Conservation (phyloP, 2,888 invertebrate genomes). For the Parthenolecanium corni region DNA sequence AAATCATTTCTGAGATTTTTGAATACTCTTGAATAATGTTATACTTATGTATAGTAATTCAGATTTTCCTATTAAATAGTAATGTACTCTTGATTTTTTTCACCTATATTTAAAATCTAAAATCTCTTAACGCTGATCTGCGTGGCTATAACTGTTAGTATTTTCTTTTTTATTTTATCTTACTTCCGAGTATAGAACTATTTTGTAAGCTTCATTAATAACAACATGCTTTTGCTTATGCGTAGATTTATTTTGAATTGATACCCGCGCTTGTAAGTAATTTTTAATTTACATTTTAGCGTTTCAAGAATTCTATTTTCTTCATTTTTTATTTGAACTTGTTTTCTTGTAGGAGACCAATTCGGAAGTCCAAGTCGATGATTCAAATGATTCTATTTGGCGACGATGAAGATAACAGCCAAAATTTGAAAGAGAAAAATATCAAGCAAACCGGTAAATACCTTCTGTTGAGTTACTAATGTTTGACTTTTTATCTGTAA, state of each 20-base stretch:
- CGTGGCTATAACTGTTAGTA: too few relatives aligned
- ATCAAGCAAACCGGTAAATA: slow-evolving; percentile 80
- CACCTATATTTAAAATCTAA: not conserved
- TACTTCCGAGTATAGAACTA: not conserved
- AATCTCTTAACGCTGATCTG: too few relatives aligned
- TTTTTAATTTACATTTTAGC: not conserved
- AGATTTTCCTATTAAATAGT: too few relatives aligned
- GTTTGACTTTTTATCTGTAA: too few relatives aligned
- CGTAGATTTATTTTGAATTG: not conserved
- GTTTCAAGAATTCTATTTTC: too few relatives aligned
- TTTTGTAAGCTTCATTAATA: not conserved
- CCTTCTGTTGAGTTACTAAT: slow-evolving; percentile 26
- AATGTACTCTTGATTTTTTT: not conserved
- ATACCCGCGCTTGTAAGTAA: not conserved
- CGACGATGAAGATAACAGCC: slow-evolving; percentile 57
- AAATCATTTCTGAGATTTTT: too few relatives aligned
- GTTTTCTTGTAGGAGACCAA: slow-evolving; percentile 54
- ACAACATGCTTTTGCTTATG: not conserved
- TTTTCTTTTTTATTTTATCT: too few relatives aligned
- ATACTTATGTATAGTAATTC: too few relatives aligned
- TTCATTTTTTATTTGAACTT: not conserved
- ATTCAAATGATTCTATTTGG: slow-evolving; percentile 80
- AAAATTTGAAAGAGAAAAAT: slow-evolving; percentile 86
- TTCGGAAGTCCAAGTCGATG: slow-evolving; percentile 81
- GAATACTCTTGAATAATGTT: too few relatives aligned